A percentile compares a stretch with the other conserved stretches of the same genome.
phyloP scores from a whole-genome alignment of 2,113 vertebrate genomes.

The Isurus oxyrinchus region DNA sequence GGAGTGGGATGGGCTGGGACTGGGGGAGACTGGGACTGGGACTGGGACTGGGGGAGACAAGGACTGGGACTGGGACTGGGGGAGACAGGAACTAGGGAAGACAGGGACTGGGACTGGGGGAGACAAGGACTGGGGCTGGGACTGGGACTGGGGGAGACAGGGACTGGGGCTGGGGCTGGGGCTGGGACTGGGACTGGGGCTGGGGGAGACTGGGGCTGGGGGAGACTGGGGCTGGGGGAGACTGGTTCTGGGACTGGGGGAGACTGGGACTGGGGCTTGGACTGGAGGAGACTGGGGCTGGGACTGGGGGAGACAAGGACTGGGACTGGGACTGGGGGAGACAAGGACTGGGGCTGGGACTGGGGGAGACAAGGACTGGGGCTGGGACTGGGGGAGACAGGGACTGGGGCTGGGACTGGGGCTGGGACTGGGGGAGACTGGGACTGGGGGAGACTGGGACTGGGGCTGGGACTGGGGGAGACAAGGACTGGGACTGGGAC shows the following conservation, averaged over 20 bases:
- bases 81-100: too few species aligned
- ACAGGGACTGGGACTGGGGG: too few species aligned
- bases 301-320: background rate
- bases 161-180: too few species aligned
- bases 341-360: constrained; percentile 30
- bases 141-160: too few species aligned
- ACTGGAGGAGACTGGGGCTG: background rate
- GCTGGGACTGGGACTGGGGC: too few species aligned
- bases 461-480: constrained; percentile 40
- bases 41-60: background rate
- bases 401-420: background rate
- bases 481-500: background rate
- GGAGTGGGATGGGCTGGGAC: background rate
- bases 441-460: background rate
- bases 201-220: too few species aligned
- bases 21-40: background rate
- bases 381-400: too few species aligned
- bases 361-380: background rate
- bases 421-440: background rate
- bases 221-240: too few species aligned
- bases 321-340: constrained; percentile 42
- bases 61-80: background rate
- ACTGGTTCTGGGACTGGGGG: too few species aligned
- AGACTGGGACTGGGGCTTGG: too few species aligned
- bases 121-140: too few species aligned